Evolutionary conservation across 2,888 invertebrate species (phyloP).

Genomic region (Cremastinae sp.): DNA sequence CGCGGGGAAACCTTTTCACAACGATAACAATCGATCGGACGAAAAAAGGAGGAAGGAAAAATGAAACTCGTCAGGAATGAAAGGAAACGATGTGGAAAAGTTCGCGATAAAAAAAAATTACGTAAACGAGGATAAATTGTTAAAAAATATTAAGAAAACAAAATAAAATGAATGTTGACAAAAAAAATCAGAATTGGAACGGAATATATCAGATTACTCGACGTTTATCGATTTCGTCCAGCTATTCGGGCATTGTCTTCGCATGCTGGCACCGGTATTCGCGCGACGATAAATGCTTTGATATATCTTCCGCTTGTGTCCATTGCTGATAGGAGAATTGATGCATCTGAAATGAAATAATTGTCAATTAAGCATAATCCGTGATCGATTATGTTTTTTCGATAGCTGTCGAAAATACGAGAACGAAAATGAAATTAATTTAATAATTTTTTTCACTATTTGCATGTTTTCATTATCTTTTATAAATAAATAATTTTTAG

Average conservation of each 20-base stretch:
- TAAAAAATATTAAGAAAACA: slow-evolving; percentile 6
- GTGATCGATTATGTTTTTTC: too few species aligned
- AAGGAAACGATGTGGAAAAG: neutral
- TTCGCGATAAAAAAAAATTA: neutral
- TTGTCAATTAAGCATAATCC: too few species aligned
- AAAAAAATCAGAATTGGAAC: slow-evolving; percentile 16
- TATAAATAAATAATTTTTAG: slow-evolving; percentile 10
- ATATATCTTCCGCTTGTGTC: neutral
- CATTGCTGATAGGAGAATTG: neutral
- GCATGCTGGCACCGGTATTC: slow-evolving; percentile 5
- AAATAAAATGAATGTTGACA: slow-evolving; percentile 8
- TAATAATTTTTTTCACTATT: slow-evolving; percentile 7
- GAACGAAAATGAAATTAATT: neutral
- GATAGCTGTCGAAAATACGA: too few species aligned
- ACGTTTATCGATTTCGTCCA: slow-evolving; percentile 23
- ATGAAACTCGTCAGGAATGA: too few species aligned
- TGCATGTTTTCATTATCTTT: too few species aligned
- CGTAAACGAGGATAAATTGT: neutral
- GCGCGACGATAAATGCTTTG: neutral
- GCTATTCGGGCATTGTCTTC: slow-evolving; percentile 13
- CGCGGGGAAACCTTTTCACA: too few species aligned
- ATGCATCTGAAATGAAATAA: neutral
- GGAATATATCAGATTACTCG: slow-evolving; percentile 3
- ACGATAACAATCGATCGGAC: too few species aligned
- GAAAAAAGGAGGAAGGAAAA: too few species aligned